Percentiles rank a stretch among this genome's conserved stretches.
Evolutionary conservation across 2,113 vertebrate genomes (phyloP).

Genomic region (Myodes glareolus): DNA sequence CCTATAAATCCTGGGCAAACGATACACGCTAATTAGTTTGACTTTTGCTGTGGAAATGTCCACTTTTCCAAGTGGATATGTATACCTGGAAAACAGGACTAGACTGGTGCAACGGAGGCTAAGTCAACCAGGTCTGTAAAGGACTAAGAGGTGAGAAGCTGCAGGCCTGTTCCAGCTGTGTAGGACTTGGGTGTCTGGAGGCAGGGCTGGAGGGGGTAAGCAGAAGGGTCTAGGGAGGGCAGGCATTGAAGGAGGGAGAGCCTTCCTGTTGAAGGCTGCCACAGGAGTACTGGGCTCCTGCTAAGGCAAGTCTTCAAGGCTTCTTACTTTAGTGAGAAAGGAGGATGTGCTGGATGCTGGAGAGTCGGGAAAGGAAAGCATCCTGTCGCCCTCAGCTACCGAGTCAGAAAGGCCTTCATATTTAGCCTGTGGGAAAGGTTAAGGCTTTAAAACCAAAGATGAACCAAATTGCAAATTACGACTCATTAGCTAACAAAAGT

Average conservation of each 20-base stretch:
- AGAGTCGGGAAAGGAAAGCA: background rate
- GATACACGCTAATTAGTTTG: background rate
- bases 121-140: background rate
- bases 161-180: background rate
- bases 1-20: background rate
- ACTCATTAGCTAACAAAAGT: conserved; percentile 10
- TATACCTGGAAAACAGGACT: background rate
- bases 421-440: conserved; percentile 31
- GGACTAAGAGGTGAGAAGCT: background rate
- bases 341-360: background rate
- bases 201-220: background rate
- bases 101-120: background rate
- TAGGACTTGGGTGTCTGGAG: background rate
- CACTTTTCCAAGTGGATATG: background rate
- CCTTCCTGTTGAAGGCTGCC: background rate
- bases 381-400: background rate
- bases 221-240: background rate
- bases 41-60: background rate
- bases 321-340: background rate
- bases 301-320: background rate
- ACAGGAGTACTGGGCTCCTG: background rate
- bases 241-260: background rate
- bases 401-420: background rate
- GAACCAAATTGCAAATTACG: conserved; percentile 29
- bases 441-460: conserved; percentile 41